Evolutionary conservation across 1,140 invertebrate genomes (phyloP).

Genomic region (Drosophila sucinea): DNA sequence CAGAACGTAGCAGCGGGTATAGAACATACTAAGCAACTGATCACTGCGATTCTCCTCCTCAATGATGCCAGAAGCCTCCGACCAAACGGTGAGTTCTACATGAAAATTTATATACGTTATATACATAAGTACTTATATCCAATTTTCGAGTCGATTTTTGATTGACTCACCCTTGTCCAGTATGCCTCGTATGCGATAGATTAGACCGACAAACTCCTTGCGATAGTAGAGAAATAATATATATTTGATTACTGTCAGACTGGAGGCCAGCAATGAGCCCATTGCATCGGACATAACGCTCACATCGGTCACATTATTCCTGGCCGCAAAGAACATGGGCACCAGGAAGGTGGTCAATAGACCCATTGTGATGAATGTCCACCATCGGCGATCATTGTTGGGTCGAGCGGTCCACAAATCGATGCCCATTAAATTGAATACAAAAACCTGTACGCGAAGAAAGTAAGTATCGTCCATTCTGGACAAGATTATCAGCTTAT

Average conservation of each 20-base stretch:
- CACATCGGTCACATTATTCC: conserved; percentile 53
- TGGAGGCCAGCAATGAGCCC: conserved; percentile 49
- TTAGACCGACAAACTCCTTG: conserved; percentile 47
- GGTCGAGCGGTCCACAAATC: conserved; percentile 42
- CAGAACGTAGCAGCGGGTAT: conserved; percentile 51
- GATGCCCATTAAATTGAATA: conserved; percentile 57
- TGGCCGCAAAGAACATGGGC: conserved; percentile 45
- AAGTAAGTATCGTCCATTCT: conserved; percentile 36
- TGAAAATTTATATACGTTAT: no score
- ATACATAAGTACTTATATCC: no score
- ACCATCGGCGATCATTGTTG: conserved; percentile 34
- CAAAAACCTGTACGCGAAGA: conserved; percentile 51
- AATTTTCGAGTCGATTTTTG: neutral
- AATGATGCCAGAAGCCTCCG: conserved; percentile 40
- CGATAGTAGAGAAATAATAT: conserved; percentile 54
- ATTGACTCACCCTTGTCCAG: conserved; percentile 48
- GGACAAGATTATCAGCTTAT: neutral
- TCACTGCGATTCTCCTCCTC: conserved; percentile 59
- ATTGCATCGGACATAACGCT: conserved; percentile 58
- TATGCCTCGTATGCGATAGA: conserved; percentile 53
- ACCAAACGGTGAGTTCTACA: conserved; percentile 45
- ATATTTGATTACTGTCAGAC: conserved; percentile 53
- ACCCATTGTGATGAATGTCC: conserved; percentile 39
- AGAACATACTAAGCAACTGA: conserved; percentile 52
- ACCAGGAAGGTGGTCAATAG: conserved; percentile 29